Conservation (phyloP, 1,140 invertebrate species). For the Pogonomyrmex californicus region DNA sequence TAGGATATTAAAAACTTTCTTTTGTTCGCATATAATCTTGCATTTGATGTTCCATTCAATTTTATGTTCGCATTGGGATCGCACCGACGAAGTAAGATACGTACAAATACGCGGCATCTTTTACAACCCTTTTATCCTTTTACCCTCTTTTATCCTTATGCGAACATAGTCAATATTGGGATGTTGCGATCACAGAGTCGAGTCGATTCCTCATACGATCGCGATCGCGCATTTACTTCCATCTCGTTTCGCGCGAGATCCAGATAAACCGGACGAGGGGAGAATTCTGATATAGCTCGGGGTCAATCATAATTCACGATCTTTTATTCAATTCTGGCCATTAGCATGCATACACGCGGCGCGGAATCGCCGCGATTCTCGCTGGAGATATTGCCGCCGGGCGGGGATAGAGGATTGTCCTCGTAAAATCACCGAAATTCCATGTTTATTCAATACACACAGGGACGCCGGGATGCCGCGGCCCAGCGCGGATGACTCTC, state of each 20-base stretch:
- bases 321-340: slow-evolving; percentile 86
- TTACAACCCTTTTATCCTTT: not conserved
- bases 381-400: slow-evolving; percentile 57
- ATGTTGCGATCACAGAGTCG: not conserved
- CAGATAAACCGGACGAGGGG: slow-evolving; percentile 57
- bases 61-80: not conserved
- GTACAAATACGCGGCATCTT: not conserved
- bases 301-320: slow-evolving; percentile 84
- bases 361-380: slow-evolving; percentile 68
- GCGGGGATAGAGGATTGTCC: slow-evolving; percentile 71
- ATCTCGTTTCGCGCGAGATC: slow-evolving; percentile 40
- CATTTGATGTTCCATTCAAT: not conserved
- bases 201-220: not conserved
- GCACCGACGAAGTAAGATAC: not conserved
- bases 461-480: slow-evolving; percentile 51
- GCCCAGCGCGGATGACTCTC: not conserved
- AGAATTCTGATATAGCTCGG: slow-evolving; percentile 44
- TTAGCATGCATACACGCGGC: slow-evolving; percentile 85
- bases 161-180: not conserved
- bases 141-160: not conserved
- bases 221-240: slow-evolving; percentile 22
- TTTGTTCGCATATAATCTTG: too few relatives aligned
- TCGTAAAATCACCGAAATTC: slow-evolving; percentile 86
- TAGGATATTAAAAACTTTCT: too few relatives aligned
- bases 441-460: slow-evolving; percentile 87